Base-by-base conservation (phyloP, 2,888 invertebrate genomes). In the Amphimallon solstitiale region DNA sequence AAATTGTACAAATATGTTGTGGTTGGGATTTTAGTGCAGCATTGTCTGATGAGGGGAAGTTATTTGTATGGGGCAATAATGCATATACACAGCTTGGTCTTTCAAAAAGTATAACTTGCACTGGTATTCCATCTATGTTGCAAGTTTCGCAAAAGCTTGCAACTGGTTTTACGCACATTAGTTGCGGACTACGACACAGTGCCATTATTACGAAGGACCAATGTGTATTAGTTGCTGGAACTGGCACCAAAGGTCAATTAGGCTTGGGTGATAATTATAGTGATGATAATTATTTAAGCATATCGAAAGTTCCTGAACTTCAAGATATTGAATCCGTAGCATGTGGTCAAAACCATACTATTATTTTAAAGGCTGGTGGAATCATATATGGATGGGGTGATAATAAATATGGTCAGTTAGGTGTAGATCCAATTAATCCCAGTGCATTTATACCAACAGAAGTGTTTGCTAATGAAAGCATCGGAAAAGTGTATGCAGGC, bases 1-100 rank as follows among this genome's bases (percentile, higher is more conserved):
- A 77, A 65, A 86, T 92, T 69, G 84, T 84, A 60, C 86, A 88
- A 71, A 84, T 93, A 65, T 87, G 88, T 35, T 91, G 92, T 73
- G 93, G 93, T n/a, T 93, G 93, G 93, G 92, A 93, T 77, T 89
- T 89, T 71, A 92, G 92, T 63, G 89, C 91, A 72, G 93, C 90
- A 43, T 85, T 93, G 15, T 88, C 91, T 19, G 85, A 87, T 75
- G 86, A 88, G 69, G 87, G 90, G 51, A 85, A 87, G 62, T 80
- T 94, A 1, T 90, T 89, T 82, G 89, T 90, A 1, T 95, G 94
- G 94, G 95, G 95, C 3, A 92, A 92, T 17, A 94, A 94, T 79
- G 85, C 85, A 68, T 89, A 89, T 78, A 91, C 92, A 15, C 93
- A 94, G 77, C 82, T 94, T 61, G 93, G 93, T 10, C 82, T 90